phyloP scores from a whole-genome alignment of 2,888 invertebrate genomes.

The Notocelia uddmanniana region DNA sequence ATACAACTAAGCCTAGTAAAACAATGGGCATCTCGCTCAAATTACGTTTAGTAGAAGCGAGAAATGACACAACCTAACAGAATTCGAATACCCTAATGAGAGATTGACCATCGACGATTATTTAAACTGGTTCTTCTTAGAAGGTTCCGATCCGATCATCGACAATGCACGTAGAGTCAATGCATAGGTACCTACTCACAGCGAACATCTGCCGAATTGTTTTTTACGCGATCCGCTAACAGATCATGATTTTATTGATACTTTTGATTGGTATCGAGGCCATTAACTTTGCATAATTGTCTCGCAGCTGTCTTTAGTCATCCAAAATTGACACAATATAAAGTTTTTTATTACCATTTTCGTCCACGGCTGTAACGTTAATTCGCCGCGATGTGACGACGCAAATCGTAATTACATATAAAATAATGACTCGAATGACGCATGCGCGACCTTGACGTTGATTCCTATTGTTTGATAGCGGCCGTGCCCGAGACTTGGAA shows the following conservation, averaged over 20 bases:
- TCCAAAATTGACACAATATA: slow-evolving; percentile 38
- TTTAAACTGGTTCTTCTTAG: neutral
- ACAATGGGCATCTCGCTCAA: slow-evolving; percentile 33
- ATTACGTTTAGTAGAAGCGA: slow-evolving; percentile 9
- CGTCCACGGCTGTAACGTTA: slow-evolving; percentile 49
- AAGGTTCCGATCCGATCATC: slow-evolving; percentile 1
- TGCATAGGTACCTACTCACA: slow-evolving; percentile 16
- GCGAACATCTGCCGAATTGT: slow-evolving; percentile 37
- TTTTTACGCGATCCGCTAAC: slow-evolving; percentile 26
- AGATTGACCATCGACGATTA: neutral
- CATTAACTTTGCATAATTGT: slow-evolving; percentile 39
- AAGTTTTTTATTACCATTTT: slow-evolving; percentile 44
- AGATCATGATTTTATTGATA: slow-evolving; percentile 41
- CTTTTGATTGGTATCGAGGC: slow-evolving; percentile 36
- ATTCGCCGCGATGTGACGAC: slow-evolving; percentile 56
- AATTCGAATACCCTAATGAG: neutral
- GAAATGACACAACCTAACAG: neutral
- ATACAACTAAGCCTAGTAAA: slow-evolving; percentile 15
- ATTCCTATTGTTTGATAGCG: slow-evolving; percentile 77
- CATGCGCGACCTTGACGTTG: slow-evolving; percentile 75
- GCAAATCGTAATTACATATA: slow-evolving; percentile 76
- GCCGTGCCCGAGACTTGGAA: slow-evolving; percentile 57
- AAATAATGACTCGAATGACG: slow-evolving; percentile 71
- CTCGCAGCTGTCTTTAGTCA: slow-evolving; percentile 46
- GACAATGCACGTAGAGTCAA: slow-evolving; percentile 25